Evolutionary conservation across 2,113 vertebrate genomes (phyloP), one percentile per base, ranked within the genome.

Genomic region (Prunella himalayana): DNA sequence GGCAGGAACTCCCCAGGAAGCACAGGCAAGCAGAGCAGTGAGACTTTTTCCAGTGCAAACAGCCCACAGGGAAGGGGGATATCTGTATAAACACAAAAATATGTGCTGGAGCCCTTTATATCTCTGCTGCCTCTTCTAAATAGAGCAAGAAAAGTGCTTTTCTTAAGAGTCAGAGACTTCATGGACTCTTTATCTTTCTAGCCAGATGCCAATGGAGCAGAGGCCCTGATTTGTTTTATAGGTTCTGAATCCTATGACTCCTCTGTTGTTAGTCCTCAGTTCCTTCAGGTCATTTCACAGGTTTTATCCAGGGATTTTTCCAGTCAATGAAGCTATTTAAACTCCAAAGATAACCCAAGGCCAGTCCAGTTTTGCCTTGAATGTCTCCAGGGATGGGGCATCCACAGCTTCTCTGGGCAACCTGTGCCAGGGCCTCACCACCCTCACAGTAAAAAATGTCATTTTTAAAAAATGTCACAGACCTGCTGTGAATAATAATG

Each of bases 401-500:
- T 14, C 31, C 49, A 19, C 63, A 70, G 0, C 35, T 83, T 41
- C 41, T 42, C 35, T 42, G 63, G 33, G 25, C 31, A 69, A 1
- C 12, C 15, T 31, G 12, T 69, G 54, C n/a, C 78, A 47, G 39
- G 51, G 9, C n/a, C 53, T 54, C 63, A 22, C 6, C 79, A 20
- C 3, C 7, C 35, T 77, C 42, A 11, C 22, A 56, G 18, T 10
- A 10, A 63, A 56, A 31, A 37, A 37, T 37, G 37, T 37, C 37
- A 37, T 37, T 37, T 37, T 37, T 37, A 37, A 37, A 37, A 37
- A 37, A 37, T 37, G 37, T 9, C 37, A 37, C 37, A 37, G 37
- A 37, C 37, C 37, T 37, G 37, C 37, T 37, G 37, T 37, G 37
- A 37, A 37, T 37, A 37, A 98, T 98, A 98, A 96, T 92, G 80